Base-by-base conservation (phyloP, 1,140 invertebrate species). In the Leptopilina clavipes region DNA sequence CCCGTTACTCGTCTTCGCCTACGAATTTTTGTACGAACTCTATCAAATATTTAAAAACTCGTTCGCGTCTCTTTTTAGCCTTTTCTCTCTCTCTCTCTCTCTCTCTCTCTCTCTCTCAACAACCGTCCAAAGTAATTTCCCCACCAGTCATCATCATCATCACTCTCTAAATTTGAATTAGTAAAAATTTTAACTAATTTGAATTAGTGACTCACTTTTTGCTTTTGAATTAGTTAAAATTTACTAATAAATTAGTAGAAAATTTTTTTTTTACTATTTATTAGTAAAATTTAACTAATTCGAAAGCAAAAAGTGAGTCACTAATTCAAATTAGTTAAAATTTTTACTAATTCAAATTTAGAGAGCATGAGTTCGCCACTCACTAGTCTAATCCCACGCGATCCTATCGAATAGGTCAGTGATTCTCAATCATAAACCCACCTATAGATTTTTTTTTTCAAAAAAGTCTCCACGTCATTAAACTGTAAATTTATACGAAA, bases 381-480 rank as follows among this genome's bases (percentile, higher is more conserved):
- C 75, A 77, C 76, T 79, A 82, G 72, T 74, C 76, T 76, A 79
- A 73, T 85, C 79, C 80, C 78, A 84, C 83, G 85, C 84, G 79
- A 84, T 85, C 76, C 79, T 77, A 84, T 85, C 75, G 81, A 45
- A 44, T 74, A 45, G 22, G 19, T 31, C 76, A 25, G 71, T 74
- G 17, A 12, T 45, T 70, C 37, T 73, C 17, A 37, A 8, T 59
- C 45, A 65, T 5, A 65, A 31, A 9, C 12, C 56, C 45, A 40
- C 59, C 22, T 52, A 43, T 72, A 54, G 22, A 77, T 31, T 31
- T 31, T 31, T 31, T 31, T n/a, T n/a, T n/a, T n/a, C n/a, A n/a
- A n/a, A n/a, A n/a, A n/a, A n/a, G n/a, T n/a, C n/a, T n/a, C n/a
- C n/a, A n/a, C n/a, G n/a, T n/a, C n/a, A n/a, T n/a, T n/a, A n/a